Percentiles rank a stretch among this genome's conserved stretches.
These are phyloP conservation scores for Cheirogaleus medius DNA, from an alignment of 2,113 vertebrate genomes.

Conservation along the genomic window DNA sequence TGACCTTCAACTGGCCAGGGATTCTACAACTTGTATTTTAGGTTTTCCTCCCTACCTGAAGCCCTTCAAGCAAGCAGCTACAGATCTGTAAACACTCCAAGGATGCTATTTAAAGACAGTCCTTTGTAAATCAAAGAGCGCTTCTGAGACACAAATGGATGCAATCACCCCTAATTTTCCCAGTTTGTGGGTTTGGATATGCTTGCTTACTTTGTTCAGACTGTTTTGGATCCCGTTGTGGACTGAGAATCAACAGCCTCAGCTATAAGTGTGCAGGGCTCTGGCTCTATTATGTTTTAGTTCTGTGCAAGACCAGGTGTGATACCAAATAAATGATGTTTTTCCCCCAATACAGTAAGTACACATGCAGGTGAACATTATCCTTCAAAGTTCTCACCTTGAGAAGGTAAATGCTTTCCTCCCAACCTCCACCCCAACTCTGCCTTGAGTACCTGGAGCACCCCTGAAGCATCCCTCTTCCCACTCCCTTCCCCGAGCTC, in stretches of 20 bases:
- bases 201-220: slow-evolving; percentile 48
- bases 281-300: background rate
- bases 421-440: background rate
- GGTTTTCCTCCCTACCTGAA: background rate
- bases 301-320: background rate
- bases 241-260: background rate
- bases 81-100: slow-evolving; percentile 4
- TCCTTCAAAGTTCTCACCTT: background rate
- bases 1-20: background rate
- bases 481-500: background rate
- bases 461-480: background rate
- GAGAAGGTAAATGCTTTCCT: background rate
- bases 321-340: background rate
- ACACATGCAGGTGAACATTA: background rate
- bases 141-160: slow-evolving; percentile 34
- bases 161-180: slow-evolving; percentile 8
- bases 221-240: background rate
- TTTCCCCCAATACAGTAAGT: background rate
- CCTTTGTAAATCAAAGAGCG: slow-evolving; percentile 26
- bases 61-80: background rate
- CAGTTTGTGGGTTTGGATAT: slow-evolving; percentile 2
- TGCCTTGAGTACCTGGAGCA: background rate
- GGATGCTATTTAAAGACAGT: slow-evolving; percentile 37
- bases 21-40: background rate
- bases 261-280: too few relatives aligned